phyloP scores from a whole-genome alignment of 2,888 invertebrate genomes.

The Machimus atricapillus region DNA sequence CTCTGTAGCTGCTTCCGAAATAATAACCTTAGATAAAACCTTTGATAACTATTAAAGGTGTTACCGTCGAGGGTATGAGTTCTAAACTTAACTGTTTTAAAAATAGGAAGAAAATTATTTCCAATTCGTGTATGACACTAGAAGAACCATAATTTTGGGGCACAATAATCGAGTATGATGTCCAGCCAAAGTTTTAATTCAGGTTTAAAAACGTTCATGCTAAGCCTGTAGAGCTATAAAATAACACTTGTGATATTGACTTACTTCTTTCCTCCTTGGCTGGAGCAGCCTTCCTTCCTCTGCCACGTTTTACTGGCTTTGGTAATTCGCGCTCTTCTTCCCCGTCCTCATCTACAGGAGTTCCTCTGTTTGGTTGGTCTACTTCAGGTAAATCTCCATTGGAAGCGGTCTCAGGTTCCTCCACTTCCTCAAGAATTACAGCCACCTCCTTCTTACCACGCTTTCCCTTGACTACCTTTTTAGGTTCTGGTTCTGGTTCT shows the following conservation, averaged over 20 bases:
- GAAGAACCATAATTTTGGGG: no score
- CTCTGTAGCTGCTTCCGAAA: no score
- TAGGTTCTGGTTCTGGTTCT: constrained; percentile 28
- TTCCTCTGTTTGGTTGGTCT: constrained; percentile 42
- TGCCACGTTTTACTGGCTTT: background rate
- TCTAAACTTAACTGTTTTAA: no score
- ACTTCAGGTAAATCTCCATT: constrained; percentile 45
- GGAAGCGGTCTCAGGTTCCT: constrained; percentile 47
- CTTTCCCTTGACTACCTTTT: constrained; percentile 19
- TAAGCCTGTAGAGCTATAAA: background rate
- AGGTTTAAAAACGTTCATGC: no score
- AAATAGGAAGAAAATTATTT: no score
- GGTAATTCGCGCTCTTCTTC: constrained; percentile 41
- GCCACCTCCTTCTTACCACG: constrained; percentile 9
- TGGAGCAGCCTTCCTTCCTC: constrained; percentile 41
- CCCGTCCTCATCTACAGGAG: constrained; percentile 41
- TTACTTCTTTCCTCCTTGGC: constrained; percentile 28
- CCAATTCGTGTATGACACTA: no score
- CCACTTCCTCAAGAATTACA: background rate
- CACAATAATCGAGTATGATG: no score
- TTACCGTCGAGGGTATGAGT: no score
- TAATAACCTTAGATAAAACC: no score
- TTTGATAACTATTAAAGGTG: no score
- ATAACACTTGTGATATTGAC: background rate
- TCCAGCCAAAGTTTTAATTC: no score